Base-by-base conservation (phyloP, 2,797 vertebrate species). In the Ibycter americanus region DNA sequence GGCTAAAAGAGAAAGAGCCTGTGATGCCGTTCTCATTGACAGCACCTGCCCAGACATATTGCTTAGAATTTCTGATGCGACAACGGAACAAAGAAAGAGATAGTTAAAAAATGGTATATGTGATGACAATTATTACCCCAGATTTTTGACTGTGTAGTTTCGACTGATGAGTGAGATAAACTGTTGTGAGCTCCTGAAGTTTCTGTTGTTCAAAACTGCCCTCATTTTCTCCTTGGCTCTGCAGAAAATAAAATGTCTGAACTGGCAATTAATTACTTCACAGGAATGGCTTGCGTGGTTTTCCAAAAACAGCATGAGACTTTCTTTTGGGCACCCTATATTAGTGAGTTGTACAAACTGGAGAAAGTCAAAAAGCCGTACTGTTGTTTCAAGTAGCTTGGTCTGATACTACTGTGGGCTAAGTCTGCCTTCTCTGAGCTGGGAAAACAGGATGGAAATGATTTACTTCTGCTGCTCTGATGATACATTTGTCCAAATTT, bases 401-500 rank as follows among this genome's bases (percentile, higher is more conserved):
- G 15, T 85, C 40, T 82, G 71, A 55, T 70, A 29, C 34, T 79
- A 20, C 55, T 58, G 3, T 2, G 9, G 31, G 38, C 52, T 72
- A 32, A 47, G 55, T 58, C 61, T 92, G 68, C 32, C 44, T 83
- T 86, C 68, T 59, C 44, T 52, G 74, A 68, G 71, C 71, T 63
- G 79, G 34, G 65, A 83, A 87, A 96, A 59, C 18, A 67, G 65
- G 32, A 40, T 72, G 79, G 68, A 74, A 94, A 84, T 13, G 62
- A 83, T 93, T 94, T 51, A 38, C 29, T 74, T 74, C 77, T 94
- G 72, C 88, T 93, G 76, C 72, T 94, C 42, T 78, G 65, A 81
- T 90, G 80, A 91, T 94, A 54, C 65, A 90, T 92, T 94, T 78
- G 54, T 78, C 68, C 90, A 96, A 77, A 94, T 91, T 81, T 95